Base-by-base conservation (phyloP, 2,113 vertebrate genomes). In the Phalacrocorax carbo region DNA sequence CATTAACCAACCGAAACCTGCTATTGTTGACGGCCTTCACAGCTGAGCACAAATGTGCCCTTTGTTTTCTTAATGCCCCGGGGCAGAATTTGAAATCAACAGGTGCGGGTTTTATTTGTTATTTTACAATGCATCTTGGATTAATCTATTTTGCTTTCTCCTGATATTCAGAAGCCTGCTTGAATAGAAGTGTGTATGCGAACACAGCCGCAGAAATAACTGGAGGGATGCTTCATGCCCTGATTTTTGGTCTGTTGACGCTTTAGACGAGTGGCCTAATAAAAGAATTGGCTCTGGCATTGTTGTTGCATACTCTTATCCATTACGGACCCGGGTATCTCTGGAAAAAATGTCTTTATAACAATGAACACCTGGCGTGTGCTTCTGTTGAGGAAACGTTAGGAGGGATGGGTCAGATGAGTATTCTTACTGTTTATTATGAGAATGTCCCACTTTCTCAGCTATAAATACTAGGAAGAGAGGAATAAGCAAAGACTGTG, bases 191-290 rank as follows among this genome's bases (percentile, higher is more conserved):
- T 13, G 30, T 82, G 29, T 82, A 13, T 60, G 65, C 0, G 5
- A 49, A 42, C 70, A 29, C 7, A 68, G 46, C n/a, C 62, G 49
- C 77, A 79, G 80, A 91, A 95, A 92, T 93, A 90, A 94, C 91
- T 95, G 77, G 86, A 93, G 94, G 94, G 71, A 1, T 27, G 46
- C 36, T 93, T 49, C 12, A 30, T 94, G 93, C 66, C 96, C 96
- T 96, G 57, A 36, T 97, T 97, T 95, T 75, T 86, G 90, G 20
- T 95, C 86, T 78, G 34, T 44, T 89, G 90, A 62, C 95, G 93
- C 72, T 86, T 95, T 94, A 88, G 73, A 70, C 73, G 82, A 87
- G 3, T 38, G 77, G 60, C 73, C 82, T 86, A 61, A 82, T 78
- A 82, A 77, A 77, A 94, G 88, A 93, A 91, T 70, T 82, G 81